A percentile compares a stretch with the other conserved stretches of the same genome.
Conservation (phyloP, 64 coral and sea anemone genomes). For the Pocillopora damicornis region DNA sequence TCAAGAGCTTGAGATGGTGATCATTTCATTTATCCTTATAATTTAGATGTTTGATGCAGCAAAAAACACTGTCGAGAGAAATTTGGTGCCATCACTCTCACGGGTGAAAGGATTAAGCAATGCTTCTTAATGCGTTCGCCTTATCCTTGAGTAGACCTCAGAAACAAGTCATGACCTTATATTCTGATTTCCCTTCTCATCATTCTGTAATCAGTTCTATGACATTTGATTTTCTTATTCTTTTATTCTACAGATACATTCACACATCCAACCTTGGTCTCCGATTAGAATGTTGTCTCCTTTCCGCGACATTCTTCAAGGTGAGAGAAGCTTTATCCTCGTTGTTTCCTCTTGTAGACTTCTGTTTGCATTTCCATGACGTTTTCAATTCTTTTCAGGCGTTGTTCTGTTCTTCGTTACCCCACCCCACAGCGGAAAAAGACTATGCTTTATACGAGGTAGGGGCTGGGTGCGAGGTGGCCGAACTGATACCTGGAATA, state of each 20-base stretch:
- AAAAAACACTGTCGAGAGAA: too few species aligned
- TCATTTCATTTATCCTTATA: too few species aligned
- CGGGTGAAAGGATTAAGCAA: too few species aligned
- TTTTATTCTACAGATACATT: constrained; percentile 60
- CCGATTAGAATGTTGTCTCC: constrained; percentile 78
- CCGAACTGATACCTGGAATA: constrained; percentile 76
- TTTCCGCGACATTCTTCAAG: constrained; percentile 74
- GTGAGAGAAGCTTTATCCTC: neutral
- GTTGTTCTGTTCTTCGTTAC: constrained; percentile 73
- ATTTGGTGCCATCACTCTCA: too few species aligned
- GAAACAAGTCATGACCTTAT: too few species aligned
- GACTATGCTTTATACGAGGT: constrained; percentile 96
- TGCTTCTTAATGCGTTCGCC: too few species aligned
- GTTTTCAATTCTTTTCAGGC: constrained; percentile 50
- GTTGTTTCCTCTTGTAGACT: neutral
- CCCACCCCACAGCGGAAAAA: constrained; percentile 84
- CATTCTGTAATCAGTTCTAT: neutral
- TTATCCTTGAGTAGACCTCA: too few species aligned
- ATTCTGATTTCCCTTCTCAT: too few species aligned
- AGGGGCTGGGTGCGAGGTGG: constrained; percentile 61
- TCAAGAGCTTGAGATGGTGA: too few species aligned
- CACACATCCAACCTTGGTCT: constrained; percentile 84
- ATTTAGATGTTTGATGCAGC: too few species aligned
- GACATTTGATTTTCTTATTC: neutral
- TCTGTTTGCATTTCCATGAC: neutral